Base-by-base conservation (phyloP, 2,797 vertebrate genomes). In the Steatocranus sp. region DNA sequence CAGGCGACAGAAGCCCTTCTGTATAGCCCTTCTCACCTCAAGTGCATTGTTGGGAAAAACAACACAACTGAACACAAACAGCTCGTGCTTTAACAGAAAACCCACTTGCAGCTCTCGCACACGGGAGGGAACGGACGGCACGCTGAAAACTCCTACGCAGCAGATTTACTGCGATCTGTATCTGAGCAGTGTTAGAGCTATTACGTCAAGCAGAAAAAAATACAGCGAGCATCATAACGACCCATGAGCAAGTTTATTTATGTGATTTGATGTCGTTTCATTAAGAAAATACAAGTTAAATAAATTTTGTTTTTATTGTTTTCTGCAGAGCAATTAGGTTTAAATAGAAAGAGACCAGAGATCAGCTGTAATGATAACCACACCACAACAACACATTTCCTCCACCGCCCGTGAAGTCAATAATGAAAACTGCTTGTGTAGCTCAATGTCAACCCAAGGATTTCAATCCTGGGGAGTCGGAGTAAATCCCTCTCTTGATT, bases 391-490 rank as follows among this genome's bases (percentile, higher is more conserved):
- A 32, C 34, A 41, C 27, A 27, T 76, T 73, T 83, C 82, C 73
- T 82, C 3, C 76, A 78, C 51, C 11, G 51, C 53, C 82, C 20
- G 79, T 25, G 63, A 75, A 83, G 87, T 86, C 88, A 89, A 86
- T 92, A 89, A 86, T 50, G 80, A 81, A 90, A 91, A 85, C 83
- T 87, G 89, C 87, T 82, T 78, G 87, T 90, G 84, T 38, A 73
- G 86, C 91, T 92, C 92, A 94, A 94, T 91, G 93, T 92, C 93
- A 93, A 70, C 80, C 73, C 54, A 81, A 94, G 88, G 91, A 93
- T 89, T 89, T 90, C 86, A 75, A 75, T 82, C 88, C 83, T 66
- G 88, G 82, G 82, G 81, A 87, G 87, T 85, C 79, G 6, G 66
- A 89, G 81, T 56, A 75, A 80, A 54, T 79, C 83, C 75, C 84